These are phyloP conservation scores for Ptilorrhoa leucosticta DNA, from an alignment of 2,113 vertebrate genomes.

Conservation along the genomic window DNA sequence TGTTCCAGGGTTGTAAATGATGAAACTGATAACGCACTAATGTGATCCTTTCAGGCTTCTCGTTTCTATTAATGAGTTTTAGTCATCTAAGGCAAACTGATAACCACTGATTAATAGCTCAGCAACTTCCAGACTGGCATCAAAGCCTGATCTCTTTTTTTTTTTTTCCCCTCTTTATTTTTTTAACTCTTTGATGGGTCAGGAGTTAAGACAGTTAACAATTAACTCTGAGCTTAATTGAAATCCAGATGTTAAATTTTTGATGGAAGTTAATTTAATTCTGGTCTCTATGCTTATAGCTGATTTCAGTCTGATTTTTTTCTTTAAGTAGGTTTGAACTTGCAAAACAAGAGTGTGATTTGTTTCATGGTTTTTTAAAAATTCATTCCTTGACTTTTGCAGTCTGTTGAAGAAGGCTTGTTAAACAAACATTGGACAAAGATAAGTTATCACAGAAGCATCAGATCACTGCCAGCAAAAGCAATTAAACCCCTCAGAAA, in stretches of 20 bases:
- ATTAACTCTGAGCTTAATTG: slow-evolving; percentile 70
- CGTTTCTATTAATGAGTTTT: slow-evolving; percentile 75
- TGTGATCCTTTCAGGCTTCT: slow-evolving; percentile 67
- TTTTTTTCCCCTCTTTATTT: not conserved
- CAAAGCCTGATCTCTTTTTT: slow-evolving; percentile 55
- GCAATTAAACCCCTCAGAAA: not conserved
- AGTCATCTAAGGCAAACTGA: slow-evolving; percentile 62
- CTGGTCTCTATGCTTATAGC: slow-evolving; percentile 16
- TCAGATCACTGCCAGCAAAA: slow-evolving; percentile 28
- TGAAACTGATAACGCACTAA: slow-evolving; percentile 65
- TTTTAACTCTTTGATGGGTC: slow-evolving; percentile 45
- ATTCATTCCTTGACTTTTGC: not conserved
- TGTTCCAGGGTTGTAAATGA: slow-evolving; percentile 42
- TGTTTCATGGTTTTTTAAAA: not conserved
- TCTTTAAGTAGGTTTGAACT: slow-evolving; percentile 42
- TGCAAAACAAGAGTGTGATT: slow-evolving; percentile 5
- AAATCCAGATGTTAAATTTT: slow-evolving; percentile 60
- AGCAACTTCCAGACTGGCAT: slow-evolving; percentile 45
- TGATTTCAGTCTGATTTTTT: slow-evolving; percentile 47
- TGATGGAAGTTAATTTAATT: slow-evolving; percentile 51
- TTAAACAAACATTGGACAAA: slow-evolving; percentile 32
- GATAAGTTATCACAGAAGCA: not conserved
- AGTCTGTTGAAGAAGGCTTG: not conserved
- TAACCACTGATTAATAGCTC: slow-evolving; percentile 74
- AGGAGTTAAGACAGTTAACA: slow-evolving; percentile 56